Evolutionary conservation across 92 coral and sea anemone species (phyloP), one percentile per base, ranked within the genome.

Genomic region (Umimayanthus kanabou): DNA sequence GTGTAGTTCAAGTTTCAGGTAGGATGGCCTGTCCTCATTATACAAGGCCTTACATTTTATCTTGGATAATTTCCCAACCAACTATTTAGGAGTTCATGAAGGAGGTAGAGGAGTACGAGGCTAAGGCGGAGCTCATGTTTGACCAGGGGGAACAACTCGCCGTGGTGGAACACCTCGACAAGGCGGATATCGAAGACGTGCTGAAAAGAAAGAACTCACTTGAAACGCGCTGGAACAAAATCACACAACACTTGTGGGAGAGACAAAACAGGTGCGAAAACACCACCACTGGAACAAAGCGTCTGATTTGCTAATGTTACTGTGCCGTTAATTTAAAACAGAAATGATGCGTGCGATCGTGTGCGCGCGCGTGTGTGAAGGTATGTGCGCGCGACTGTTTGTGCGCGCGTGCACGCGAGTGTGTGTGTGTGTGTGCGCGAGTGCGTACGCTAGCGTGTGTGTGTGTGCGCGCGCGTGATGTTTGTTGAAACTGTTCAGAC

Each of bases 211-310:
- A 80, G 47, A 57, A 28, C 70, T 57, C 50, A 4, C 84, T 80
- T 5, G 84, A 80, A 58, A 58, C 67, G 6, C 84, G 84, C 69
- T 80, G 84, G 73, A 57, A 80, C 71, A 80, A 53, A 37, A 33
- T 80, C 45, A 80, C 84, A 30, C 84, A 53, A 80, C 84, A 57
- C 30, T 57, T 80, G 70, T 80, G 84, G 84, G 73, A 80, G 28
- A 26, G 84, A 33, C 84, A 80, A 64, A 80, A 80, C 72, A 80
- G 49, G 84, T 80, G 43, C 28, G 79, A 16, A 18, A 22, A 61
- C 22, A 61, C 4, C 26, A 13, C 15, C 77, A 1, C 47, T 73
- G n/a, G 23, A 0, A 61, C 15, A 53, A 53, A 53, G 20, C 20
- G 25, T 61, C 5, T 61, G 69, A 20, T 20, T 16, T 3, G 69